Conservation (phyloP, 2,888 invertebrate species). For the Conomelus anceps region DNA sequence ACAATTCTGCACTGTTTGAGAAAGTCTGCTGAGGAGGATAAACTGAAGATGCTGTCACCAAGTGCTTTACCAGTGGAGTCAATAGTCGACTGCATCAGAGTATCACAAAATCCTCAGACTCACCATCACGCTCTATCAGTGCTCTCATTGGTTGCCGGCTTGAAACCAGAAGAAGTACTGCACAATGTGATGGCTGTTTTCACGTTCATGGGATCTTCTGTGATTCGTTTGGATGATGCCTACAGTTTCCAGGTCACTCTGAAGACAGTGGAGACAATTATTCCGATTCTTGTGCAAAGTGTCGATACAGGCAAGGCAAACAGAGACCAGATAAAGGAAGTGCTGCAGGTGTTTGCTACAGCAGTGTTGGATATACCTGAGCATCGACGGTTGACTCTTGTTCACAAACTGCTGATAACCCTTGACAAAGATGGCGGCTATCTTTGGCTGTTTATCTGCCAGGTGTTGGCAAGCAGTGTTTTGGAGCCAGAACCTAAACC, state of each 20-base stretch:
- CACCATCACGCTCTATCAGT: slow-evolving; percentile 88
- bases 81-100: slow-evolving; percentile 81
- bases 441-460: slow-evolving; percentile 63
- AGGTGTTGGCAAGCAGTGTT: slow-evolving; percentile 66
- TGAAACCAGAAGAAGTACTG: slow-evolving; percentile 75
- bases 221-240: slow-evolving; percentile 86
- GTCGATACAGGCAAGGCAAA: slow-evolving; percentile 19
- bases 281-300: slow-evolving; percentile 69
- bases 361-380: slow-evolving; percentile 88
- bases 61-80: slow-evolving; percentile 58
- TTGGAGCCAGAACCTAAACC: slow-evolving; percentile 30
- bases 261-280: slow-evolving; percentile 79
- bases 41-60: slow-evolving; percentile 34
- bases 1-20: slow-evolving; percentile 65
- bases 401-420: slow-evolving; percentile 68
- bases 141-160: slow-evolving; percentile 67
- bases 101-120: slow-evolving; percentile 89
- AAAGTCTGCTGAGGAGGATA: slow-evolving; percentile 46
- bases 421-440: slow-evolving; percentile 54
- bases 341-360: slow-evolving; percentile 84
- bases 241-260: slow-evolving; percentile 92
- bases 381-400: slow-evolving; percentile 77
- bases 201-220: slow-evolving; percentile 93
- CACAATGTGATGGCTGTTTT: slow-evolving; percentile 95
- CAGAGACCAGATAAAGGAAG: slow-evolving; percentile 42